Evolutionary conservation across 1,140 invertebrate species (phyloP).

Genomic region (Anastrepha obliqua): DNA sequence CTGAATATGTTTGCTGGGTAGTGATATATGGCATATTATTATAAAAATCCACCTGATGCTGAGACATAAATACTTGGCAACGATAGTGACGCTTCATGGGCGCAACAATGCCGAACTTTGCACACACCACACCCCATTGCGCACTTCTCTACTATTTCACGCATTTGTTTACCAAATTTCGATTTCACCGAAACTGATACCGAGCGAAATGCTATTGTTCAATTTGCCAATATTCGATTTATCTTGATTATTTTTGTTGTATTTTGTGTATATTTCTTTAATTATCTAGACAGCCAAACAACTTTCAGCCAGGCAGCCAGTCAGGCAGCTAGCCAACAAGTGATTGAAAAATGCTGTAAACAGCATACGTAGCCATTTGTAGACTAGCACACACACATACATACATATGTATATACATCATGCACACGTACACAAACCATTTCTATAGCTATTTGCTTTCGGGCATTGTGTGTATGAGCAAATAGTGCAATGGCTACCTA

Average conservation of each 20-base stretch:
- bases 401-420: neutral
- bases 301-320: neutral
- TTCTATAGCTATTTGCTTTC: neutral
- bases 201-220: neutral
- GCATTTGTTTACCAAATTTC: conserved; percentile 40
- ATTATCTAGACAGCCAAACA: neutral
- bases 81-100: neutral
- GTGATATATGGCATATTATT: no score
- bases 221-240: conserved; percentile 24
- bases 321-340: conserved; percentile 12
- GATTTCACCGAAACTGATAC: neutral
- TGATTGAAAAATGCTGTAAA: conserved; percentile 10
- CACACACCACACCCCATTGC: neutral
- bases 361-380: neutral
- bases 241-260: conserved; percentile 33
- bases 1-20: no score
- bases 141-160: neutral
- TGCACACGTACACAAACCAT: neutral
- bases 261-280: neutral
- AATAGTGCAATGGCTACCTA: conserved; percentile 10
- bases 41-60: conserved; percentile 17
- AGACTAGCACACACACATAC: neutral
- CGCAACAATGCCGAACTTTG: neutral
- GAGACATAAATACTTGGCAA: neutral
- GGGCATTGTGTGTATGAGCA: neutral